Conservation (phyloP, 2,797 vertebrate genomes). For the Meriones psammophilus region DNA sequence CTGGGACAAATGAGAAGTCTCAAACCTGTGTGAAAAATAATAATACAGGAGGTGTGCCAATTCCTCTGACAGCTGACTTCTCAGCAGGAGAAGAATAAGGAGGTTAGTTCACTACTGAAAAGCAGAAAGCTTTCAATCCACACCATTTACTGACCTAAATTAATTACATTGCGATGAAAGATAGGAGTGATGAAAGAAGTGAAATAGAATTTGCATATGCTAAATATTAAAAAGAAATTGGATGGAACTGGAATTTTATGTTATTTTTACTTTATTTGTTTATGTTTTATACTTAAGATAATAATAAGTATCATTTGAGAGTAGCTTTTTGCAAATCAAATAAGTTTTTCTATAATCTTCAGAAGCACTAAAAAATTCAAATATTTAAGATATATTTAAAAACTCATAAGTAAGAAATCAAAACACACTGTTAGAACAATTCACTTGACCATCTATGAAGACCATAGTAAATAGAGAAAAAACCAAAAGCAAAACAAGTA, state of each 20-base stretch:
- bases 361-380: background rate
- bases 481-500: too few species aligned
- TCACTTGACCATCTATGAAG: too few species aligned
- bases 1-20: background rate
- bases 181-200: background rate
- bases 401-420: background rate
- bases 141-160: background rate
- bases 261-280: background rate
- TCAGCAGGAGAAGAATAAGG: background rate
- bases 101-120: background rate
- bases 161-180: background rate
- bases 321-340: background rate
- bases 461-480: background rate
- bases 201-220: background rate
- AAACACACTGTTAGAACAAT: background rate
- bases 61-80: background rate
- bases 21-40: background rate
- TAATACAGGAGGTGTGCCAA: background rate
- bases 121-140: background rate
- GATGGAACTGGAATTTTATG: background rate
- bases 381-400: background rate
- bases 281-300: background rate
- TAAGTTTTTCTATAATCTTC: background rate
- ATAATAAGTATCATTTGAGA: background rate
- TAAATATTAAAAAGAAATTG: background rate